These are phyloP conservation scores for Lithophane socia DNA, from an alignment of 2,888 invertebrate genomes.

Conservation along the genomic window DNA sequence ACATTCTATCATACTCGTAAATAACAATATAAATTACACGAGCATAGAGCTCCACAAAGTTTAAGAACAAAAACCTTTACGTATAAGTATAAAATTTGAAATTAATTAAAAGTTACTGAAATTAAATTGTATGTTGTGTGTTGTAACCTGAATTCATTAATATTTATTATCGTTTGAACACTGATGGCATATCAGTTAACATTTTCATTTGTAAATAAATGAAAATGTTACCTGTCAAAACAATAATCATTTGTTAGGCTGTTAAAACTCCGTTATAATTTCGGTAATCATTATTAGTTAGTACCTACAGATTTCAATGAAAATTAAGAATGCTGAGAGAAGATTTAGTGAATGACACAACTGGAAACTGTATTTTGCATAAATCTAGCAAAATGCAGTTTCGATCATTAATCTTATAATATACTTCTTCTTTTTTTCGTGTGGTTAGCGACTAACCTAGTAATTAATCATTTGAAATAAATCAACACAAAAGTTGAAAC, in stretches of 20 bases:
- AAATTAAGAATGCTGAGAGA: no score
- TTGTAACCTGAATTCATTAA: conserved; percentile 30
- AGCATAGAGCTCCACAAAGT: conserved; percentile 38
- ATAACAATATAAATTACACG: conserved; percentile 37
- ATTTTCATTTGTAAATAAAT: neutral
- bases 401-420: no score
- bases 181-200: neutral
- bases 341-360: neutral
- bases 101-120: conserved; percentile 65
- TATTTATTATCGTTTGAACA: conserved; percentile 33
- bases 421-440: no score
- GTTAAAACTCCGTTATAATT: neutral
- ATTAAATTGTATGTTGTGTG: conserved; percentile 39
- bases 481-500: neutral
- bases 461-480: no score
- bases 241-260: neutral
- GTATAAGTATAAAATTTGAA: conserved; percentile 52
- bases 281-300: neutral
- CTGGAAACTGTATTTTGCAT: neutral
- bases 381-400: neutral
- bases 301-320: neutral
- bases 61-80: conserved; percentile 42
- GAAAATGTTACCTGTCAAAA: neutral
- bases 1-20: conserved; percentile 40
- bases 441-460: no score